Conservation (phyloP, 2,888 invertebrate species). For the Apomyelois bistriatella region DNA sequence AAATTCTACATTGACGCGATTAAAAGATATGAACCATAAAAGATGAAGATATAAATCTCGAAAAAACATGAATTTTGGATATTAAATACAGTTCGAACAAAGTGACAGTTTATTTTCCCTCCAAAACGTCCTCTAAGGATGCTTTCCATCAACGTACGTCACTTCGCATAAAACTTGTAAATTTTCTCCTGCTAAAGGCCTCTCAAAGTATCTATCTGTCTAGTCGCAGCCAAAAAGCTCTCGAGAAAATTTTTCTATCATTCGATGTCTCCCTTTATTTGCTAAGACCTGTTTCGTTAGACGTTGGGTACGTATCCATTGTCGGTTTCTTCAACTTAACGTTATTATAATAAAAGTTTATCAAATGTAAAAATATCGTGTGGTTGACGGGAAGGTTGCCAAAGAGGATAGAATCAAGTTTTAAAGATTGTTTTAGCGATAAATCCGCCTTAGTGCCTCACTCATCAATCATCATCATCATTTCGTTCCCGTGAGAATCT, state of each 20-base stretch:
- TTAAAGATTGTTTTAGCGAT: too few species aligned
- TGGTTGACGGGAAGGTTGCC: too few species aligned
- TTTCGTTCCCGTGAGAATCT: too few species aligned
- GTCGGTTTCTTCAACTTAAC: not conserved
- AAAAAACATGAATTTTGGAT: too few species aligned
- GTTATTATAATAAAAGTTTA: not conserved
- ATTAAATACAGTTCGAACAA: too few species aligned
- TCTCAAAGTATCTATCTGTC: constrained; percentile 49
- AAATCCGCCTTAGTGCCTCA: too few species aligned
- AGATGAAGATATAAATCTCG: too few species aligned
- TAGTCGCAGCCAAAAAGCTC: constrained; percentile 57
- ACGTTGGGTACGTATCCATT: constrained; percentile 52
- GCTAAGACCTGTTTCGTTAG: constrained; percentile 78
- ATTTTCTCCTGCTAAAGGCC: constrained; percentile 18
- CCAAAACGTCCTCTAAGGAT: not conserved
- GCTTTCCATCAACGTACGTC: constrained; percentile 2
- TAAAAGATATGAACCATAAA: too few species aligned
- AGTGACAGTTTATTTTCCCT: not conserved
- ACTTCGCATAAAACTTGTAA: constrained; percentile 15
- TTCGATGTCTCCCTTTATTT: constrained; percentile 76
- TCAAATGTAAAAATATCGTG: too few species aligned
- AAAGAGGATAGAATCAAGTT: too few species aligned
- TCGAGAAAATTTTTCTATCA: constrained; percentile 69
- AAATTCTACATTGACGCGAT: too few species aligned
- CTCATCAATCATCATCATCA: too few species aligned